phyloP scores from a whole-genome alignment of 1,140 invertebrate species.

The Panulirus ornatus region DNA sequence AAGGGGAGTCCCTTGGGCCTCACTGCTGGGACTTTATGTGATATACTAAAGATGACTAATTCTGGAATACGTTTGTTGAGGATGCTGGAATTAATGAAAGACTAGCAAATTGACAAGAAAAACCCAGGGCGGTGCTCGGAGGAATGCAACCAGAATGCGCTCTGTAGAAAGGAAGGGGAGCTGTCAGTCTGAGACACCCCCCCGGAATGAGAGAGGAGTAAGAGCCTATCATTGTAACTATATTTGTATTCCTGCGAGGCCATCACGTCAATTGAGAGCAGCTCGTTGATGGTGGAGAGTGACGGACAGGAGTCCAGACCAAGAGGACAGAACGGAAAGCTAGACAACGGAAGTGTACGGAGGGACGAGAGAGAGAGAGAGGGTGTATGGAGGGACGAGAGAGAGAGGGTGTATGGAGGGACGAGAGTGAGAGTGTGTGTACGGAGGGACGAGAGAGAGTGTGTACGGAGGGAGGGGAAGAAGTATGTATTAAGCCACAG shows the following conservation, averaged over 20 bases:
- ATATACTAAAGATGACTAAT: too few relatives aligned
- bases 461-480: neutral
- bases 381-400: neutral
- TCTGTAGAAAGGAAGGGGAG: constrained; percentile 6
- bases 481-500: neutral
- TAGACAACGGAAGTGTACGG: neutral
- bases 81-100: too few relatives aligned
- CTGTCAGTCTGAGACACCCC: neutral
- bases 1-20: too few relatives aligned
- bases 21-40: too few relatives aligned
- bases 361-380: neutral
- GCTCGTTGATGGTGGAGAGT: too few relatives aligned
- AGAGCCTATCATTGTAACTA: too few relatives aligned
- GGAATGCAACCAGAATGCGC: neutral
- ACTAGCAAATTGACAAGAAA: too few relatives aligned
- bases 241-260: too few relatives aligned
- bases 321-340: too few relatives aligned
- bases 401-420: neutral
- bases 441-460: neutral
- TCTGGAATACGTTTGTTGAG: too few relatives aligned
- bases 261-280: too few relatives aligned
- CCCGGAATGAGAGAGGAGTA: neutral
- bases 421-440: neutral
- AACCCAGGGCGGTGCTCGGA: too few relatives aligned
- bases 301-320: neutral